Evolutionary conservation across 2,888 invertebrate species (phyloP).

Genomic region (Ornithoptera alexandrae): DNA sequence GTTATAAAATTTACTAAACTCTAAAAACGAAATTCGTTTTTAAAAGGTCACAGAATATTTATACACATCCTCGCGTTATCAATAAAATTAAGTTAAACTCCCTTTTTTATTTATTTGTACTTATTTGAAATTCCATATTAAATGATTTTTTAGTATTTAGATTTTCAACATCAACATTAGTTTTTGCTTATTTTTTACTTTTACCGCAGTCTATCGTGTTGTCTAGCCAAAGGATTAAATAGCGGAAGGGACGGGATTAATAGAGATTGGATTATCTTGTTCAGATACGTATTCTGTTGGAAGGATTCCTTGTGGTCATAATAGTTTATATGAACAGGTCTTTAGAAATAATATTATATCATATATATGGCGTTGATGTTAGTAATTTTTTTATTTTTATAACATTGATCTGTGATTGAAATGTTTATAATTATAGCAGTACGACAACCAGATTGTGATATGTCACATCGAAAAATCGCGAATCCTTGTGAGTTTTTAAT

Average conservation of each 20-base stretch:
- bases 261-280: conserved; percentile 26
- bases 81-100: too few species aligned
- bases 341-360: neutral
- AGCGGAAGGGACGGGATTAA: conserved; percentile 11
- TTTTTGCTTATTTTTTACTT: neutral
- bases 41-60: too few species aligned
- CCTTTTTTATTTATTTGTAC: too few species aligned
- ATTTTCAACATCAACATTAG: neutral
- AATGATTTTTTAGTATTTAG: neutral
- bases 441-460: too few species aligned
- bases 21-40: too few species aligned
- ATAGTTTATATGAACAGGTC: neutral
- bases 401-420: too few species aligned
- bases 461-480: too few species aligned
- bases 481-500: too few species aligned
- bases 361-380: neutral
- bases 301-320: conserved; percentile 19
- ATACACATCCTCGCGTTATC: too few species aligned
- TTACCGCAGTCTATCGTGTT: neutral
- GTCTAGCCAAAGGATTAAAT: conserved; percentile 8
- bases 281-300: conserved; percentile 19
- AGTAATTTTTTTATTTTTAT: neutral
- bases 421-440: too few species aligned
- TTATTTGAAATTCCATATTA: too few species aligned
- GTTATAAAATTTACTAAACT: too few species aligned